These are phyloP conservation scores for Notothenia coriiceps DNA, from an alignment of 2,113 vertebrate genomes.

Conservation along the genomic window DNA sequence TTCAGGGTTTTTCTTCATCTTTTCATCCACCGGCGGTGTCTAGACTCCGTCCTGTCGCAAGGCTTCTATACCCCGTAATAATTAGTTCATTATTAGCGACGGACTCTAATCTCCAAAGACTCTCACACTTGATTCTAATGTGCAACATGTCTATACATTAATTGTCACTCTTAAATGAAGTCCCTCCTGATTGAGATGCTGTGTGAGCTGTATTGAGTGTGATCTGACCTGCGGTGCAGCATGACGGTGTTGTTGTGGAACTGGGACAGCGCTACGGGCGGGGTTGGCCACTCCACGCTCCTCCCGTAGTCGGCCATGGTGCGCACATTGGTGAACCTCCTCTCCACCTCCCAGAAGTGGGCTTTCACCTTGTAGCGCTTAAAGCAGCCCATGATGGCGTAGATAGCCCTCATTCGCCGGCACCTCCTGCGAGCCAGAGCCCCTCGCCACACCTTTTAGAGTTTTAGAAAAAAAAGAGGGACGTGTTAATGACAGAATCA, in stretches of 20 bases:
- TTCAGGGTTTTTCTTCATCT: too few relatives aligned
- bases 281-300: constrained; percentile 86
- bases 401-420: constrained; percentile 85
- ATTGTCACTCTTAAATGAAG: too few relatives aligned
- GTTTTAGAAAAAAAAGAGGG: background rate
- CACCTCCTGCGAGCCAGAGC: constrained; percentile 88
- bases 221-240: constrained; percentile 88
- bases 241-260: constrained; percentile 88
- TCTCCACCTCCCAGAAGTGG: constrained; percentile 89
- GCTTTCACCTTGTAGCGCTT: constrained; percentile 90
- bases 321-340: constrained; percentile 85
- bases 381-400: constrained; percentile 90
- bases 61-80: too few relatives aligned
- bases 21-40: too few relatives aligned
- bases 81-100: too few relatives aligned
- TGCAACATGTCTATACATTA: too few relatives aligned
- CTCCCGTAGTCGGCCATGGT: constrained; percentile 87
- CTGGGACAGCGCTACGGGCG: constrained; percentile 82
- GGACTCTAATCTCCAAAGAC: too few relatives aligned
- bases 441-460: constrained; percentile 90
- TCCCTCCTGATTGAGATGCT: background rate
- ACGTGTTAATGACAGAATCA: background rate
- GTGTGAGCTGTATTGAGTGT: background rate
- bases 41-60: too few relatives aligned
- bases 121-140: too few relatives aligned